These are phyloP conservation scores for Papilio glaucus DNA, from an alignment of 1,140 invertebrate species.

Conservation along the genomic window DNA sequence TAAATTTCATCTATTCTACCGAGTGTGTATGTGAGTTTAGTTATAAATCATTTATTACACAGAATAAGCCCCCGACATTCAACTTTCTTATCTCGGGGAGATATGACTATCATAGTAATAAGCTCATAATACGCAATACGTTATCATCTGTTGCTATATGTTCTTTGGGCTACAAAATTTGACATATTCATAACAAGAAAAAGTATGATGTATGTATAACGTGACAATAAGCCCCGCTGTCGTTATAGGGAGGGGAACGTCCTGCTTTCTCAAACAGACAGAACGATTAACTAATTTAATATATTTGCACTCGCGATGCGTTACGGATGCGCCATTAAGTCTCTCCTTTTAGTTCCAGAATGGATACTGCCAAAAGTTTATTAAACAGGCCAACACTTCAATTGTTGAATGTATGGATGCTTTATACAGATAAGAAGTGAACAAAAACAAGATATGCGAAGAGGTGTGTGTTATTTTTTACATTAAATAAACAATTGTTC, in stretches of 20 bases:
- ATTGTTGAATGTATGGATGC: not conserved
- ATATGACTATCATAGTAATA: not conserved
- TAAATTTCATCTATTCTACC: too few species aligned
- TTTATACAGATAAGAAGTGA: not conserved
- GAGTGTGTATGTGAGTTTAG: not conserved
- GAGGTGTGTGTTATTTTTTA: not conserved
- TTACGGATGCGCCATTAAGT: too few species aligned
- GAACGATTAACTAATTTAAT: too few species aligned
- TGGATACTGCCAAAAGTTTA: too few species aligned
- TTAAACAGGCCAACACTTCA: too few species aligned
- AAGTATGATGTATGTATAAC: too few species aligned
- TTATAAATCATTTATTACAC: not conserved
- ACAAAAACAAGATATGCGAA: not conserved
- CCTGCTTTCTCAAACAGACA: too few species aligned
- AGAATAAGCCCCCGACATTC: not conserved
- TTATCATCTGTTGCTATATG: conserved; percentile 5
- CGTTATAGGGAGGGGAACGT: too few species aligned
- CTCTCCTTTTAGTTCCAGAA: too few species aligned
- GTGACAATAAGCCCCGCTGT: too few species aligned
- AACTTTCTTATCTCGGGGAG: not conserved
- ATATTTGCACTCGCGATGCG: too few species aligned
- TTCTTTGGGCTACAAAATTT: not conserved
- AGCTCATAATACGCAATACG: not conserved
- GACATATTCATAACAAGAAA: too few species aligned
- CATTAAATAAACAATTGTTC: not conserved